Evolutionary conservation across 2,113 vertebrate species (phyloP).

Genomic region (Sapayoa aenigma): DNA sequence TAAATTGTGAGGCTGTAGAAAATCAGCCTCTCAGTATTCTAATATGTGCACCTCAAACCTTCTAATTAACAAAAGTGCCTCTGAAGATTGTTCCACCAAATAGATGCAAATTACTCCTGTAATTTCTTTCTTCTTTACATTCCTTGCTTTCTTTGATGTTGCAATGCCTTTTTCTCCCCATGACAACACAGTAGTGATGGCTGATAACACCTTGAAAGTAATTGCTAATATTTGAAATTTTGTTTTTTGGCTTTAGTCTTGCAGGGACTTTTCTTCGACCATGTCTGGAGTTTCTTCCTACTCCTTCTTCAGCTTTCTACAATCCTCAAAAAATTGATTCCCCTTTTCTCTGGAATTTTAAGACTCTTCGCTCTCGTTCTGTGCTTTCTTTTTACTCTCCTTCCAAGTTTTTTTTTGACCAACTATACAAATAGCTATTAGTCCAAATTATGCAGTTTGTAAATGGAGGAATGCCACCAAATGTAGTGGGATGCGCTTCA

Average conservation of each 20-base stretch:
- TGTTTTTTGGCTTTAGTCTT: neutral
- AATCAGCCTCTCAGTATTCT: neutral
- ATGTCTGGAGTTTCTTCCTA: neutral
- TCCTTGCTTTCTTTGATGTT: constrained; percentile 48
- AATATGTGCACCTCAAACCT: neutral
- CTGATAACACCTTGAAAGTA: constrained; percentile 37
- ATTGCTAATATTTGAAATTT: neutral
- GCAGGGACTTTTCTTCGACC: neutral
- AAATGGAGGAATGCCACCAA: neutral
- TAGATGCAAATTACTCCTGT: constrained; percentile 53
- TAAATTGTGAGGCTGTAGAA: neutral
- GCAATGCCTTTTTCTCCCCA: neutral
- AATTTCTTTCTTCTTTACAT: constrained; percentile 46
- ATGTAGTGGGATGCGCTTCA: neutral
- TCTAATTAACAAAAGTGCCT: constrained; percentile 46
- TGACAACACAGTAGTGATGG: neutral
- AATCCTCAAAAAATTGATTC: neutral
- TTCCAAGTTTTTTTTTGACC: neutral
- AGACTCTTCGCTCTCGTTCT: neutral
- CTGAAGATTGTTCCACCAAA: constrained; percentile 27
- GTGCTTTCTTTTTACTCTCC: neutral
- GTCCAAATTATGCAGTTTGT: neutral
- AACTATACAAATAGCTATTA: neutral
- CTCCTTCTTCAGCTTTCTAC: neutral
- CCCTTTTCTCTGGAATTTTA: neutral